Evolutionary conservation across 2,888 invertebrate genomes (phyloP).

Genomic region (Steromphala cineraria): DNA sequence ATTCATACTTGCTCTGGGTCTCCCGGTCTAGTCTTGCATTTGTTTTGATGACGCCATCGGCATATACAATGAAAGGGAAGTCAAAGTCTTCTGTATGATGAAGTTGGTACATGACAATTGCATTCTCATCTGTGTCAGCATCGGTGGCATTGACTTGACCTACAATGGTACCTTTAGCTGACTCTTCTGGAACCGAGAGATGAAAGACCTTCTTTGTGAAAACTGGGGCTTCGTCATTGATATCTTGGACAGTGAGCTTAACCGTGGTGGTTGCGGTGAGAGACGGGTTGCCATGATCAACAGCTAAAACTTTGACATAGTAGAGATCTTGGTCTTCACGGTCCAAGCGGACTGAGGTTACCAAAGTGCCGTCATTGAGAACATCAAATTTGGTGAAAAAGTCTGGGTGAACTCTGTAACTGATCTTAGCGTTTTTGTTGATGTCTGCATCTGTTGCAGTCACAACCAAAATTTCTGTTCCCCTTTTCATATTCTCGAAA

Average conservation of each 20-base stretch:
- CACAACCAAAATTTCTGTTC: conserved; percentile 81
- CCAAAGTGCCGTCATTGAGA: conserved; percentile 47
- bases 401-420: conserved; percentile 86
- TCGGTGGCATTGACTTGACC: conserved; percentile 69
- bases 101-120: conserved; percentile 47
- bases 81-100: background rate
- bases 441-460: conserved; percentile 91
- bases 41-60: conserved; percentile 52
- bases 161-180: conserved; percentile 59
- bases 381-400: conserved; percentile 90
- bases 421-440: conserved; percentile 94
- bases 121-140: conserved; percentile 56
- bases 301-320: conserved; percentile 84
- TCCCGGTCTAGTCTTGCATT: conserved; percentile 57
- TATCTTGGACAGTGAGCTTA: conserved; percentile 62
- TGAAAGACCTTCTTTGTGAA: conserved; percentile 91
- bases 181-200: conserved; percentile 77
- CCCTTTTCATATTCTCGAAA: conserved; percentile 50
- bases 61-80: conserved; percentile 53
- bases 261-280: conserved; percentile 64
- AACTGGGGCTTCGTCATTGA: conserved; percentile 88
- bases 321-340: conserved; percentile 91
- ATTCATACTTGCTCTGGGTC: conserved; percentile 47
- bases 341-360: conserved; percentile 80
- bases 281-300: conserved; percentile 48